These are phyloP conservation scores for Monochamus saltuarius DNA, from an alignment of 1,140 invertebrate genomes.

Conservation along the genomic window DNA sequence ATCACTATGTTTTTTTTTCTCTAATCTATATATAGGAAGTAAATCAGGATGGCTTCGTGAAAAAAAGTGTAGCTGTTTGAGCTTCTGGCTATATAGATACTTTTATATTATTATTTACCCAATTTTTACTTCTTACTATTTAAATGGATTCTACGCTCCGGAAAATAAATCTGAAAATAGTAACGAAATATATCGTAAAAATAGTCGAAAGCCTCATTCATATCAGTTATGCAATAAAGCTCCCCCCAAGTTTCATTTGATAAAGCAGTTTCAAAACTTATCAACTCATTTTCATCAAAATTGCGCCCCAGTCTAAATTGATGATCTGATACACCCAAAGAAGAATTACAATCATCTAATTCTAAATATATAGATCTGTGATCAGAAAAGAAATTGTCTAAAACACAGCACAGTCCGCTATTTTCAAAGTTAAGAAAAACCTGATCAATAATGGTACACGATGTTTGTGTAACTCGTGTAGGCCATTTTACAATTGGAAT, in stretches of 20 bases:
- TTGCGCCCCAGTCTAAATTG: not conserved
- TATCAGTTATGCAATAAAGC: not conserved
- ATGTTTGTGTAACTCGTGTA: not conserved
- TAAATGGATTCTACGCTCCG: too few species aligned
- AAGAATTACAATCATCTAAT: not conserved
- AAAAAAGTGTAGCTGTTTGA: too few species aligned
- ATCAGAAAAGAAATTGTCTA: not conserved
- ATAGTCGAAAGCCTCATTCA: not conserved
- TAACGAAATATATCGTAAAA: not conserved
- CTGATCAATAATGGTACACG: not conserved
- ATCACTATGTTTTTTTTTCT: too few species aligned
- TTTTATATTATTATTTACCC: too few species aligned
- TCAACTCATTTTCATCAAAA: not conserved
- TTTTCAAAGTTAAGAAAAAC: not conserved
- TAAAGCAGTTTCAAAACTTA: not conserved
- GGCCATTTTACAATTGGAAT: not conserved
- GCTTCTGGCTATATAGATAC: too few species aligned
- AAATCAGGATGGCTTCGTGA: too few species aligned
- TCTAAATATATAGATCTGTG: not conserved
- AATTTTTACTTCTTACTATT: too few species aligned
- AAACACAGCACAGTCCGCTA: slow-evolving; percentile 1
- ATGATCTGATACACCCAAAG: too few species aligned
- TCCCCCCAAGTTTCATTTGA: not conserved
- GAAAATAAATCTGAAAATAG: too few species aligned
- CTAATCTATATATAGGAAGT: too few species aligned